These are phyloP conservation scores for Elymnias hypermnestra DNA, from an alignment of 1,140 invertebrate genomes.

Conservation along the genomic window DNA sequence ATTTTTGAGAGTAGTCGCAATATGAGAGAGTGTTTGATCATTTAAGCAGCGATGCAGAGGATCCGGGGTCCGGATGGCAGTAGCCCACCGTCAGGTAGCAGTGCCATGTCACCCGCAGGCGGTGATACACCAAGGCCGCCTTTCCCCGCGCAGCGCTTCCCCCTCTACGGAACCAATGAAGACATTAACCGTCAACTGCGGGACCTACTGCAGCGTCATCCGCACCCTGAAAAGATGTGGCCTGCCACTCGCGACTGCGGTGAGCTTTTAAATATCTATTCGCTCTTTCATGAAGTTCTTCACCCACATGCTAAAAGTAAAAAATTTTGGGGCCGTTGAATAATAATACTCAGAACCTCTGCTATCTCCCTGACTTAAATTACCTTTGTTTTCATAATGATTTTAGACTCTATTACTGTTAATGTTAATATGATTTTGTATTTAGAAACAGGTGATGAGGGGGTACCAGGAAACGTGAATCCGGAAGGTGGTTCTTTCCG, in stretches of 20 bases:
- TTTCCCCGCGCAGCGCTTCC: conserved; percentile 54
- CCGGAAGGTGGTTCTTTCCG: conserved; percentile 54
- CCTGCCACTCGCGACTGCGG: conserved; percentile 48
- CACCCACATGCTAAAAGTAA: too few relatives aligned
- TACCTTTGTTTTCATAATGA: too few relatives aligned
- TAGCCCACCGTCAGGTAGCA: conserved; percentile 23
- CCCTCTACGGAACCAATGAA: conserved; percentile 51
- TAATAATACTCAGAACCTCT: too few relatives aligned
- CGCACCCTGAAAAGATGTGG: conserved; percentile 76
- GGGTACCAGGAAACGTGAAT: background rate
- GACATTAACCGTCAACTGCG: conserved; percentile 84
- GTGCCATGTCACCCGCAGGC: conserved; percentile 13
- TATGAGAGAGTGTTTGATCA: background rate
- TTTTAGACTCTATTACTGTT: too few relatives aligned
- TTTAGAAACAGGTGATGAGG: background rate
- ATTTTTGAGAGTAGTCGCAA: too few relatives aligned
- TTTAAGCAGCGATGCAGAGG: conserved; percentile 58
- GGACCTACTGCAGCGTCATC: conserved; percentile 87
- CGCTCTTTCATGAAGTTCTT: too few relatives aligned
- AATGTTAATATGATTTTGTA: background rate
- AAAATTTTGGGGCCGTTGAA: too few relatives aligned
- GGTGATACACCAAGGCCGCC: conserved; percentile 44
- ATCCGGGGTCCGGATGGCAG: conserved; percentile 58
- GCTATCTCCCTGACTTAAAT: too few relatives aligned
- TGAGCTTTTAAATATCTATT: background rate